Evolutionary conservation across 1,140 invertebrate species (phyloP).

Genomic region (Caenorhabditis latens): DNA sequence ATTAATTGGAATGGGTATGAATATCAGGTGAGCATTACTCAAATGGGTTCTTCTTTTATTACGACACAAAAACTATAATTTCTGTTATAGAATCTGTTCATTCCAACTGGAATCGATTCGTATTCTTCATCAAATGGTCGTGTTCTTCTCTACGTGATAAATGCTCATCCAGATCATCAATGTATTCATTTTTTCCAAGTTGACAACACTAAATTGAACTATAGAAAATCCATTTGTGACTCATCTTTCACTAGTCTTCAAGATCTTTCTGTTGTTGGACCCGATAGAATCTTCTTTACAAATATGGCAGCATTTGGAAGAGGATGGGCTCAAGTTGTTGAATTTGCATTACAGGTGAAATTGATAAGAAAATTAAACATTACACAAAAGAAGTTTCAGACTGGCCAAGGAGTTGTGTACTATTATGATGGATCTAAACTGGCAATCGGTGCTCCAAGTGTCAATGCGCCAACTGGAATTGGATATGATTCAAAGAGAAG

Average conservation of each 20-base stretch:
- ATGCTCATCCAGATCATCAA: constrained; percentile 44
- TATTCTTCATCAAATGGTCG: constrained; percentile 20
- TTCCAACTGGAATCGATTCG: constrained; percentile 40
- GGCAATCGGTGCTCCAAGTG: not conserved
- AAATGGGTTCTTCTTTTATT: not conserved
- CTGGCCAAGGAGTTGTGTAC: not conserved
- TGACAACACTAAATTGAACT: constrained; percentile 9
- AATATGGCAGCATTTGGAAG: constrained; percentile 51
- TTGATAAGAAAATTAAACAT: not conserved
- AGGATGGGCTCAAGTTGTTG: constrained; percentile 44
- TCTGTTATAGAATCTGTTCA: constrained; percentile 6
- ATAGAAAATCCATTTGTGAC: constrained; percentile 55
- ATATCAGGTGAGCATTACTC: not conserved
- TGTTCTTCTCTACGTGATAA: constrained; percentile 16
- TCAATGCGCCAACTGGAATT: constrained; percentile 16
- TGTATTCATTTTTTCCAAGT: constrained; percentile 50
- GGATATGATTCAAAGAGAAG: constrained; percentile 47
- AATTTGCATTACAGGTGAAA: constrained; percentile 53
- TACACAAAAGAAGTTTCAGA: not conserved
- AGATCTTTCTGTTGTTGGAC: constrained; percentile 38
- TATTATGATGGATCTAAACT: constrained; percentile 24
- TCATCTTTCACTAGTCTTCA: constrained; percentile 12
- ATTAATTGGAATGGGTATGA: constrained; percentile 45
- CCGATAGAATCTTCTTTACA: constrained; percentile 50
- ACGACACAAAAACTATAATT: not conserved